A percentile compares a stretch with the other conserved stretches of the same genome.
phyloP scores from a whole-genome alignment of 2,797 vertebrate genomes.

The Etheostoma perlongum region DNA sequence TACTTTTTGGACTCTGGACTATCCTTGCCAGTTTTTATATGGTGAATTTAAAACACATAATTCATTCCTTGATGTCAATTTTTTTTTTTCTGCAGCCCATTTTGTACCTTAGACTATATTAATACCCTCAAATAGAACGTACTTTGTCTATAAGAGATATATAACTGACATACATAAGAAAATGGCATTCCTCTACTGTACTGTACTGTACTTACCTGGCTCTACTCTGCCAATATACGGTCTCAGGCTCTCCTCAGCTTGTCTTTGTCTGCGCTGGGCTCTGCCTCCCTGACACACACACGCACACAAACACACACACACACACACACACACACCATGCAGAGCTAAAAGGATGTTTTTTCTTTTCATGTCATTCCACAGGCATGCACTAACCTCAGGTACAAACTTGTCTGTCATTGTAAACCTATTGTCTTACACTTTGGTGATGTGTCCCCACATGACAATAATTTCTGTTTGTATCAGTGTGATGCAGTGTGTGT shows the following conservation, averaged over 20 bases:
- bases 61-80: background rate
- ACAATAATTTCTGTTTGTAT: background rate
- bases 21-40: background rate
- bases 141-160: background rate
- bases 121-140: background rate
- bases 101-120: background rate
- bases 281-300: slow-evolving; percentile 70
- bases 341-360: slow-evolving; percentile 12
- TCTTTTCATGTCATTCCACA: slow-evolving; percentile 14
- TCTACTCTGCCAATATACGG: slow-evolving; percentile 84
- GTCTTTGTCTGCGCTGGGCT: slow-evolving; percentile 81
- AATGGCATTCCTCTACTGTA: background rate
- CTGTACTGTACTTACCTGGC: slow-evolving; percentile 69
- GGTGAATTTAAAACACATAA: background rate
- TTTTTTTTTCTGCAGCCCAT: background rate
- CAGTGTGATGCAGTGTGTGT: background rate
- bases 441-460: background rate
- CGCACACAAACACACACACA: slow-evolving; percentile 14
- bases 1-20: background rate
- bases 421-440: background rate
- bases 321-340: no score
- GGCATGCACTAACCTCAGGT: slow-evolving; percentile 13
- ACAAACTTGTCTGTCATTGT: slow-evolving; percentile 7
- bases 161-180: background rate
- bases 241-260: slow-evolving; percentile 79